Percentiles rank a stretch among this genome's conserved stretches.
Evolutionary conservation across 64 coral and sea anemone genomes (phyloP).

Genomic region (Stichodactyla helianthus): DNA sequence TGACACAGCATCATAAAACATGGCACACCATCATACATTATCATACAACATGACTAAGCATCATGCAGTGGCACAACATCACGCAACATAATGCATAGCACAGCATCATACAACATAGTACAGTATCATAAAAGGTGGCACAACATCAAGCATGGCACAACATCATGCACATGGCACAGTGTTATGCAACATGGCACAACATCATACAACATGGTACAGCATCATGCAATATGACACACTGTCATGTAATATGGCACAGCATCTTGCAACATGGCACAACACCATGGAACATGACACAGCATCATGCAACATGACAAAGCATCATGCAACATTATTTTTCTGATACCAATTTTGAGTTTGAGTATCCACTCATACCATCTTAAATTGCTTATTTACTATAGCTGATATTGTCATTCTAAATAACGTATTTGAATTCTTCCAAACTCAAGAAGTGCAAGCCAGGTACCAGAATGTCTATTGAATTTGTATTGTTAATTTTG

Average conservation of each 20-base stretch:
- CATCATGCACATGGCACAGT: background rate
- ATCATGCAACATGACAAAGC: no score
- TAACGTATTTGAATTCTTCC: slow-evolving; percentile 88
- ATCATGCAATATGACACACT: no score
- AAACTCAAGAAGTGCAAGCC: slow-evolving; percentile 55
- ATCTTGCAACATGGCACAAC: no score
- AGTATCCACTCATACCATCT: no score
- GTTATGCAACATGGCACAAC: no score
- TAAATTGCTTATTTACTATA: slow-evolving; percentile 1
- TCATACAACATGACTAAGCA: no score
- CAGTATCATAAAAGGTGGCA: background rate
- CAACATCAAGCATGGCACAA: background rate
- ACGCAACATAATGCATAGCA: background rate
- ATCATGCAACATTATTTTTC: no score
- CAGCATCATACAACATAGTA: background rate
- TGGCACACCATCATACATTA: background rate
- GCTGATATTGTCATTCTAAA: slow-evolving; percentile 79
- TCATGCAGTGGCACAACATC: no score
- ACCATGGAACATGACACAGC: no score
- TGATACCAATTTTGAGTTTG: background rate
- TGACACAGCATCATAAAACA: background rate
- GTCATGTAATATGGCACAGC: no score
- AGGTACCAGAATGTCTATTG: slow-evolving; percentile 36
- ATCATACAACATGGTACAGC: no score
- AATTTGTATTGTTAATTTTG: background rate